phyloP scores from a whole-genome alignment of 2,113 vertebrate species.

The Pantherophis guttatus region DNA sequence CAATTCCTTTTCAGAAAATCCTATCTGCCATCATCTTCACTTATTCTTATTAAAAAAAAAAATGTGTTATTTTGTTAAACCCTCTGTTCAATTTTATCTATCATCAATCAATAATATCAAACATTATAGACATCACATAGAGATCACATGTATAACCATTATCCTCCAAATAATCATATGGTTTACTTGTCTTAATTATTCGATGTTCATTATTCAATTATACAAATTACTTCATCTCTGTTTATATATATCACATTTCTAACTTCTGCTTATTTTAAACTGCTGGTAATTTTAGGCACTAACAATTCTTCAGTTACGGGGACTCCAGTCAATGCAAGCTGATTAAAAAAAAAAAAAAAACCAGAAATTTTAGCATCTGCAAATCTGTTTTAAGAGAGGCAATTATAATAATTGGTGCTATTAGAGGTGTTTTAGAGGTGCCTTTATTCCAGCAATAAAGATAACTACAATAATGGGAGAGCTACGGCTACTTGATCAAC shows the following conservation, averaged over 20 bases:
- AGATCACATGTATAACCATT: too few species aligned
- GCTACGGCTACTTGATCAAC: not conserved
- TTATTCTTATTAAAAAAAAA: too few species aligned
- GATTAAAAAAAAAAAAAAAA: not conserved
- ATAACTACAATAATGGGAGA: not conserved
- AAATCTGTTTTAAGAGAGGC: not conserved
- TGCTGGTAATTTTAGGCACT: conserved; percentile 8
- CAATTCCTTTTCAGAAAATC: not conserved
- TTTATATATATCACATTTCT: too few species aligned
- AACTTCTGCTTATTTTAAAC: not conserved
- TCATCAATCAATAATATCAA: too few species aligned
- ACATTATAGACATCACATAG: too few species aligned
- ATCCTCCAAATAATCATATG: too few species aligned
- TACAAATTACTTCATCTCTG: too few species aligned
- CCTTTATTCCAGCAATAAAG: not conserved
- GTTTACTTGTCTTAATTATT: too few species aligned
- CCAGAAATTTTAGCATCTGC: not conserved
- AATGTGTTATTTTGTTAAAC: too few species aligned
- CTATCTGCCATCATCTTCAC: too few species aligned
- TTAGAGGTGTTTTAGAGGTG: not conserved
- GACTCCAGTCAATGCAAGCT: not conserved
- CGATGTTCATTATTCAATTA: too few species aligned
- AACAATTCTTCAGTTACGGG: not conserved
- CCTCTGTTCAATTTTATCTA: too few species aligned
- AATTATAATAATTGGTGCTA: not conserved